Conservation (phyloP, 2,797 vertebrate species). For the Chloroceryle inda region DNA sequence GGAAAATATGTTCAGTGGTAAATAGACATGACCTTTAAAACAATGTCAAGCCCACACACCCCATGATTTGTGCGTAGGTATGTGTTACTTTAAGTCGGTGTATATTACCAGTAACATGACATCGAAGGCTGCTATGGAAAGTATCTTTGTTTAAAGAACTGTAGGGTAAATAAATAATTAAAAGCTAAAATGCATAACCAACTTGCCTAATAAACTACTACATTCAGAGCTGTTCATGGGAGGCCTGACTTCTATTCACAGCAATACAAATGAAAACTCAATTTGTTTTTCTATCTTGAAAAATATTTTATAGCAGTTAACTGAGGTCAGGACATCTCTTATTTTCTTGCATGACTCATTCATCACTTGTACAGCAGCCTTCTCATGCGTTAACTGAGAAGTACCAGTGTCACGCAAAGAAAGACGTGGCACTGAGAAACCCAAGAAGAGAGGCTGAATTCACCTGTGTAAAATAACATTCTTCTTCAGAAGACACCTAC, state of each 20-base stretch:
- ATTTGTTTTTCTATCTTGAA: neutral
- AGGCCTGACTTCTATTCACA: neutral
- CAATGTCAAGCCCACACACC: conserved; percentile 18
- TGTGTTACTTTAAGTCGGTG: neutral
- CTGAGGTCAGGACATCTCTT: neutral
- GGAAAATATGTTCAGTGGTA: conserved; percentile 49
- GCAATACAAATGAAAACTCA: neutral
- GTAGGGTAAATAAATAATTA: conserved; percentile 10
- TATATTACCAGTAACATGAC: conserved; percentile 19
- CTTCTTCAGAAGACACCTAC: conserved; percentile 26
- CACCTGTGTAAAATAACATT: neutral
- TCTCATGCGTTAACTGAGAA: neutral
- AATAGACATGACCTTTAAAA: conserved; percentile 67
- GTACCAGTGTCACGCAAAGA: neutral
- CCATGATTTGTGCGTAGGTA: conserved; percentile 49
- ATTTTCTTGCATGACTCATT: conserved; percentile 30
- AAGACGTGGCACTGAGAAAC: conserved; percentile 11
- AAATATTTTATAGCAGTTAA: conserved; percentile 12
- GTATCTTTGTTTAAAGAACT: neutral
- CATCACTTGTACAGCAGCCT: neutral
- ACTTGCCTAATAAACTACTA: neutral
- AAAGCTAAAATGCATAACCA: neutral
- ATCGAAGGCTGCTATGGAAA: conserved; percentile 32
- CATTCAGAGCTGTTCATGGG: neutral
- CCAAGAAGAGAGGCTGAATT: conserved; percentile 21